These are phyloP conservation scores for Siderastrea siderea DNA, from an alignment of 92 coral and sea anemone species.

Conservation along the genomic window DNA sequence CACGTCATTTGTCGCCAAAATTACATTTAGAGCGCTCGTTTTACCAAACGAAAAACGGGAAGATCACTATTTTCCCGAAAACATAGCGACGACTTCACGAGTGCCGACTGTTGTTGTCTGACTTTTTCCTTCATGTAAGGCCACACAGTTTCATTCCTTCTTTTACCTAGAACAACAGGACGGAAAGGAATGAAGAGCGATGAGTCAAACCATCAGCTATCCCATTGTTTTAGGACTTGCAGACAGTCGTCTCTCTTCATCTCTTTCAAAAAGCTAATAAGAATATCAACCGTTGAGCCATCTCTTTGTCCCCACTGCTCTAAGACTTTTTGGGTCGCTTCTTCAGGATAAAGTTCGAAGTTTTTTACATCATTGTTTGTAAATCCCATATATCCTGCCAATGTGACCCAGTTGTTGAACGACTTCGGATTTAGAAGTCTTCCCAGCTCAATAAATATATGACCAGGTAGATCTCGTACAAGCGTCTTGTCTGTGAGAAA, in stretches of 20 bases:
- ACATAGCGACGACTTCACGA: not conserved
- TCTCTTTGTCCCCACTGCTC: conserved; percentile 35
- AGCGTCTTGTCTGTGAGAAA: conserved; percentile 9
- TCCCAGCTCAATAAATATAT: conserved; percentile 20
- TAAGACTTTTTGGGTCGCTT: conserved; percentile 9
- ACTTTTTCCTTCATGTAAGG: not conserved
- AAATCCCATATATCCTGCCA: conserved; percentile 36
- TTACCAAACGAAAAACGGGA: not conserved
- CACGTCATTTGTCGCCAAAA: not conserved
- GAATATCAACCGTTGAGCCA: conserved; percentile 19
- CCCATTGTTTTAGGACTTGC: conserved; percentile 30
- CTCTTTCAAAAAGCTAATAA: conserved; percentile 11
- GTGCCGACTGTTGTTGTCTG: not conserved
- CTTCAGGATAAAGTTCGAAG: not conserved
- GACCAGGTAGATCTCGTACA: conserved; percentile 16
- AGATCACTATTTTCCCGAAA: not conserved
- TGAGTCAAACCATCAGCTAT: not conserved
- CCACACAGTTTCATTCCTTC: not conserved
- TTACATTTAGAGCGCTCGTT: not conserved
- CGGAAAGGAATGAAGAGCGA: not conserved
- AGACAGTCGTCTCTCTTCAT: conserved; percentile 45
- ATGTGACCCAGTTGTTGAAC: conserved; percentile 19
- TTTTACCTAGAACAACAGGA: not conserved
- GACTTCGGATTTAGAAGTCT: conserved; percentile 29
- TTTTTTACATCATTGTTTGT: conserved; percentile 28